Evolutionary conservation across 2,888 invertebrate species (phyloP).

Genomic region (Archips crataeganus): DNA sequence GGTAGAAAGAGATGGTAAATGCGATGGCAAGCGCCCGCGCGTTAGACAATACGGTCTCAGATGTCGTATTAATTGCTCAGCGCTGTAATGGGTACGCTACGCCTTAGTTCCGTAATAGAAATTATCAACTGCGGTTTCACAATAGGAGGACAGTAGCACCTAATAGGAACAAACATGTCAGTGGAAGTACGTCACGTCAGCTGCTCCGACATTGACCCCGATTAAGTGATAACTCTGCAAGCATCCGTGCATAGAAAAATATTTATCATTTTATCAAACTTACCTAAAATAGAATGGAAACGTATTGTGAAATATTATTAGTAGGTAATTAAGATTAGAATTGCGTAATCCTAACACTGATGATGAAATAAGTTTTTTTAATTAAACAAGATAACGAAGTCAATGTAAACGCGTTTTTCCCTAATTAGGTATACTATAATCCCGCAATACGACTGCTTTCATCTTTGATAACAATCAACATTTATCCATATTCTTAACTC

Average conservation of each 20-base stretch:
- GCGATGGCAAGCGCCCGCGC: too few relatives aligned
- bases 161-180: conserved; percentile 21
- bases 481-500: neutral
- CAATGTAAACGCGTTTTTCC: neutral
- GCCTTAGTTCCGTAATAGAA: conserved; percentile 6
- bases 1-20: too few relatives aligned
- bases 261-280: neutral
- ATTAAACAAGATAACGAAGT: neutral
- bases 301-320: neutral
- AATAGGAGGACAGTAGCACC: conserved; percentile 7
- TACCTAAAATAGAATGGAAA: neutral
- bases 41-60: too few relatives aligned
- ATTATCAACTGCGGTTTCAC: conserved; percentile 23
- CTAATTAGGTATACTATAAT: neutral
- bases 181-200: conserved; percentile 53
- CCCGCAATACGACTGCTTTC: neutral
- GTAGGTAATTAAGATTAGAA: neutral
- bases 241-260: conserved; percentile 46
- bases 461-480: neutral
- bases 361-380: neutral
- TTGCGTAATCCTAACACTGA: neutral
- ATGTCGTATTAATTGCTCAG: neutral
- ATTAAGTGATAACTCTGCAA: conserved; percentile 70
- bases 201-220: conserved; percentile 76
- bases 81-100: neutral